These are phyloP conservation scores for Lophochroa leadbeateri DNA, from an alignment of 2,113 vertebrate genomes.

Conservation along the genomic window DNA sequence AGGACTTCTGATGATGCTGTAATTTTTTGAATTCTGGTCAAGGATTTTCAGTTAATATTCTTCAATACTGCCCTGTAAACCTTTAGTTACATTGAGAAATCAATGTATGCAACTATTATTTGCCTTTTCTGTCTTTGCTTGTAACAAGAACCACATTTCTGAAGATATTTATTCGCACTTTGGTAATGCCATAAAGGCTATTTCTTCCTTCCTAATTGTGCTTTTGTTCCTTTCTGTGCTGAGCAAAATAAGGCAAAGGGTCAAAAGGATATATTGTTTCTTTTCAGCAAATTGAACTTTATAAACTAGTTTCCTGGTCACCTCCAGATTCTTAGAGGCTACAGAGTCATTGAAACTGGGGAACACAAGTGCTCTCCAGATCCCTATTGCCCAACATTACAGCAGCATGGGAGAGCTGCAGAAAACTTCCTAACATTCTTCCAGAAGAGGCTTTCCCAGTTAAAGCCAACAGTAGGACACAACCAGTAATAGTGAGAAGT, in stretches of 20 bases:
- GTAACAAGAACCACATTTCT: not conserved
- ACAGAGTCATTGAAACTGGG: not conserved
- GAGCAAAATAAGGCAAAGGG: not conserved
- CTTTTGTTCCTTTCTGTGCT: not conserved
- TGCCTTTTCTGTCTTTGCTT: not conserved
- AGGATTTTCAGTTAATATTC: conserved; percentile 16
- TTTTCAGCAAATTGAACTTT: not conserved
- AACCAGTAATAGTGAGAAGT: not conserved
- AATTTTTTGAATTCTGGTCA: conserved; percentile 21
- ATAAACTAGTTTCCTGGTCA: not conserved
- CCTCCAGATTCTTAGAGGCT: not conserved
- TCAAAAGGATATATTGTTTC: not conserved
- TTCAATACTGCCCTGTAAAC: not conserved
- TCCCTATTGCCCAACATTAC: not conserved
- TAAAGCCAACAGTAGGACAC: not conserved
- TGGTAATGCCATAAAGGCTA: not conserved
- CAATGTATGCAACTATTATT: conserved; percentile 40
- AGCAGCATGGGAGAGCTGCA: not conserved
- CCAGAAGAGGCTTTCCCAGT: not conserved
- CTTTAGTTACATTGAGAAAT: conserved; percentile 14
- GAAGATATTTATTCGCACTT: conserved; percentile 1
- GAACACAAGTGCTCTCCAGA: not conserved
- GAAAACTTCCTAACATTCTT: not conserved
- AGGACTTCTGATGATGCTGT: not conserved
- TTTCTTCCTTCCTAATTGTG: conserved; percentile 25